These are phyloP conservation scores for Liolophura sinensis DNA, from an alignment of 1,140 invertebrate species.

Conservation along the genomic window DNA sequence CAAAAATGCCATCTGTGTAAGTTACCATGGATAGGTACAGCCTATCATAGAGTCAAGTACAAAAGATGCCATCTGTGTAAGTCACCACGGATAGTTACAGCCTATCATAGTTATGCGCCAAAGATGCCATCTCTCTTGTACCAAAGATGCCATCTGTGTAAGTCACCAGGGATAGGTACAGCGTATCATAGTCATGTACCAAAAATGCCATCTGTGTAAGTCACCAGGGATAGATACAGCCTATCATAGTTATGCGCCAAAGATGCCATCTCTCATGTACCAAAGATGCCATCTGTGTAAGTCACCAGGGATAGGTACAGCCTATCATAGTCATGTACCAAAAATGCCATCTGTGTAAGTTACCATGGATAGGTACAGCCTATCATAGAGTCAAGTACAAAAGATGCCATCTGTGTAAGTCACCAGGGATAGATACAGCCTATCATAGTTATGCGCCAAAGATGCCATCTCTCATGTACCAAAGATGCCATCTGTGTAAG, in stretches of 20 bases:
- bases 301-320: conserved; percentile 7
- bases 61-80: background rate
- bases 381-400: conserved; percentile 96
- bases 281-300: conserved; percentile 93
- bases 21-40: conserved; percentile 7
- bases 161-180: no score
- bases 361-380: no score
- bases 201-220: conserved; percentile 91
- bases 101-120: conserved; percentile 98
- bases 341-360: background rate
- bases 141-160: background rate
- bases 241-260: background rate
- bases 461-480: conserved; percentile 75
- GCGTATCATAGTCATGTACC: conserved; percentile 96
- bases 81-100: no score
- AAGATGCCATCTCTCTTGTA: conserved; percentile 86
- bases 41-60: background rate
- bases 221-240: background rate
- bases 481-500: conserved; percentile 91
- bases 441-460: background rate
- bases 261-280: conserved; percentile 74
- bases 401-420: conserved; percentile 88
- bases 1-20: conserved; percentile 93
- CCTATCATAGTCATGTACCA: background rate
- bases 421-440: background rate